Conservation (phyloP, 2,888 invertebrate species). For the Athetis lepigone region DNA sequence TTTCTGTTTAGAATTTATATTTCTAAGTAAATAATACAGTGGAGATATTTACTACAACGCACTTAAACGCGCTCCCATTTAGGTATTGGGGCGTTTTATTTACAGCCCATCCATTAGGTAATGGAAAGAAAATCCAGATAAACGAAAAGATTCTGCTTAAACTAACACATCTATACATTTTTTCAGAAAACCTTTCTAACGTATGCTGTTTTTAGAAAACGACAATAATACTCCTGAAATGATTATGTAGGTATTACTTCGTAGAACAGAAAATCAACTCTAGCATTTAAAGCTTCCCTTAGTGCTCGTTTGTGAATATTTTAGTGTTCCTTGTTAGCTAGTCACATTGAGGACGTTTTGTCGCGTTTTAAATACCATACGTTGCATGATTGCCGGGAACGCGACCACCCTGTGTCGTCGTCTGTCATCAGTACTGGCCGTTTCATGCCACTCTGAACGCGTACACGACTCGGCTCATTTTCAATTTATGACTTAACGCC, state of each 20-base stretch:
- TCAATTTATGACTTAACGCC: conserved; percentile 70
- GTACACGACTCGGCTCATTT: conserved; percentile 64
- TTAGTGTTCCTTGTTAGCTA: conserved; percentile 55
- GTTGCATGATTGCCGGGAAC: conserved; percentile 59
- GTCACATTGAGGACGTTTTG: conserved; percentile 60
- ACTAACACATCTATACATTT: neutral
- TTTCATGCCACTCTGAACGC: conserved; percentile 64
- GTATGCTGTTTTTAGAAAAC: neutral
- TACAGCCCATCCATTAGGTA: neutral
- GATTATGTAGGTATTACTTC: conserved; percentile 5
- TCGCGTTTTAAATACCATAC: conserved; percentile 62
- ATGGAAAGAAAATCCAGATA: neutral
- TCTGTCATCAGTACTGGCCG: conserved; percentile 68
- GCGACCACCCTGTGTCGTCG: conserved; percentile 65
- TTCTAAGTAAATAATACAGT: conserved; percentile 27
- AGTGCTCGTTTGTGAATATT: conserved; percentile 67
- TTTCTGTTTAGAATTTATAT: conserved; percentile 63
- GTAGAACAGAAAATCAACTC: conserved; percentile 42
- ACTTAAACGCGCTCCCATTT: neutral
- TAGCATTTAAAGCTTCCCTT: conserved; percentile 26
- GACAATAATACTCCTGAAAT: neutral
- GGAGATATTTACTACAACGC: conserved; percentile 11
- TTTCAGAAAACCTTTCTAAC: neutral
- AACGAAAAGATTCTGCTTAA: neutral
- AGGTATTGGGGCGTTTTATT: neutral